Percentiles rank a stretch among this genome's conserved stretches.
phyloP scores from a whole-genome alignment of 2,113 vertebrate species.

The Penelope pileata region DNA sequence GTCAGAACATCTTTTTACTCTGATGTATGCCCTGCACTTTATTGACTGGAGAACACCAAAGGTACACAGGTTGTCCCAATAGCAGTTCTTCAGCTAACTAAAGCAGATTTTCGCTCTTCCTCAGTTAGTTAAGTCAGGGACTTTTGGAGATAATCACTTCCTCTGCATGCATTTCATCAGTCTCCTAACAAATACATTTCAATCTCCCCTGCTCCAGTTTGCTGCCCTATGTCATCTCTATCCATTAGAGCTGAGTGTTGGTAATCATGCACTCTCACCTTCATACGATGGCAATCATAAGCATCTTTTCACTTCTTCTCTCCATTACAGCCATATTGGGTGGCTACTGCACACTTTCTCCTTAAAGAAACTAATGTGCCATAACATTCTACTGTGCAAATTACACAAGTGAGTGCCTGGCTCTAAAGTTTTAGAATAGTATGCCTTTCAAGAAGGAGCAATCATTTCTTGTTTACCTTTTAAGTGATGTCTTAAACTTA shows the following conservation, averaged over 20 bases:
- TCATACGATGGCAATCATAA: not conserved
- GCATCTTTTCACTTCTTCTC: not conserved
- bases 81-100: not conserved
- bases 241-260: not conserved
- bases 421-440: constrained; percentile 8
- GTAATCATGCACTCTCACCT: not conserved
- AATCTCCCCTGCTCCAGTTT: not conserved
- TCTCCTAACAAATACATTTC: not conserved
- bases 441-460: constrained; percentile 5
- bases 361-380: not conserved
- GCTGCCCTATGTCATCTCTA: not conserved
- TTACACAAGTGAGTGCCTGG: not conserved
- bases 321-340: not conserved
- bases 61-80: not conserved
- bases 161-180: not conserved
- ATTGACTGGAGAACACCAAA: not conserved
- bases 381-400: constrained; percentile 16
- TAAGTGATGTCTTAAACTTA: not conserved
- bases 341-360: not conserved
- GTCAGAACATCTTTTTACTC: not conserved
- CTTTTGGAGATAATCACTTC: not conserved
- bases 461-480: not conserved
- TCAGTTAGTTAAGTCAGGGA: not conserved
- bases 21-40: not conserved
- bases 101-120: not conserved